phyloP scores from a whole-genome alignment of 2,888 invertebrate species.

The Congeria kusceri region DNA sequence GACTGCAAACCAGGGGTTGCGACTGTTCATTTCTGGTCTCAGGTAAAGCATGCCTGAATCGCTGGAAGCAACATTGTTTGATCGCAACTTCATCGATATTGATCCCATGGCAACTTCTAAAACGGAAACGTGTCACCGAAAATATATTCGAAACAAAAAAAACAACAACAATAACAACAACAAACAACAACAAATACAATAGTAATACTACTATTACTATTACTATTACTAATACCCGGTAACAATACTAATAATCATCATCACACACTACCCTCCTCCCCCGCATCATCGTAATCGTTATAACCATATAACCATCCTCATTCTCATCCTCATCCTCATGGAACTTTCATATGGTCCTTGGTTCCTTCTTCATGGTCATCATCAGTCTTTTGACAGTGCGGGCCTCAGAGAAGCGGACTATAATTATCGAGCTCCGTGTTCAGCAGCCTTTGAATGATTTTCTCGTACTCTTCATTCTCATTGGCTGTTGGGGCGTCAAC shows the following conservation, averaged over 20 bases:
- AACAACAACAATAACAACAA: no score
- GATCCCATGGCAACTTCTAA: slow-evolving; percentile 89
- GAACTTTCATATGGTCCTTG: slow-evolving; percentile 88
- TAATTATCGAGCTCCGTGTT: slow-evolving; percentile 87
- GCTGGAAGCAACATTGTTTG: slow-evolving; percentile 87
- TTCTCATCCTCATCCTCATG: no score
- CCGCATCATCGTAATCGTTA: neutral
- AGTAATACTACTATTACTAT: no score
- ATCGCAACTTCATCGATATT: slow-evolving; percentile 91
- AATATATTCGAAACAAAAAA: no score
- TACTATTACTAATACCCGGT: no score
- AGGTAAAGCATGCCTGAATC: slow-evolving; percentile 90
- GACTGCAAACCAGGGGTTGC: slow-evolving; percentile 91
- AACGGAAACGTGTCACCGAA: slow-evolving; percentile 90
- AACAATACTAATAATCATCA: no score
- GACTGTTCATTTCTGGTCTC: slow-evolving; percentile 88
- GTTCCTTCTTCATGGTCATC: slow-evolving; percentile 87
- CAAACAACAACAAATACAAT: no score
- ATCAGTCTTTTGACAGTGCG: slow-evolving; percentile 89
- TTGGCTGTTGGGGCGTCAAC: slow-evolving; percentile 89
- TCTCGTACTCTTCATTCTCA: slow-evolving; percentile 86
- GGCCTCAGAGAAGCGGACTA: slow-evolving; percentile 93
- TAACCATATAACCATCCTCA: slow-evolving; percentile 90
- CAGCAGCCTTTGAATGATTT: slow-evolving; percentile 87
- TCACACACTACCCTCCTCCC: no score